phyloP scores from a whole-genome alignment of 1,140 invertebrate species.

The Cotesia vestalis region DNA sequence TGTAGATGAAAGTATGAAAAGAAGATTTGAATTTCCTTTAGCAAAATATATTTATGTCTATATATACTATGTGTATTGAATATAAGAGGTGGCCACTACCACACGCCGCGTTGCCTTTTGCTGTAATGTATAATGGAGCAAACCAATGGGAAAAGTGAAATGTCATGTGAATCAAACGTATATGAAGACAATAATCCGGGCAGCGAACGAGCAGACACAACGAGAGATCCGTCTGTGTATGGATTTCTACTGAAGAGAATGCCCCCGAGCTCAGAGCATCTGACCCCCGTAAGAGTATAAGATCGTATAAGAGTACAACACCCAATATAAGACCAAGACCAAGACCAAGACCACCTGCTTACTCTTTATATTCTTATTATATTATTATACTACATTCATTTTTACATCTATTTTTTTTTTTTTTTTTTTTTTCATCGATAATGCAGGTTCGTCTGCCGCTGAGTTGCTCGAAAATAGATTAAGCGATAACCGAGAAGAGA shows the following conservation, averaged over 20 bases:
- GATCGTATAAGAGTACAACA: too few species aligned
- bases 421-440: too few species aligned
- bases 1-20: slow-evolving; percentile 13
- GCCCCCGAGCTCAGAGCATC: neutral
- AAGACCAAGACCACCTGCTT: slow-evolving; percentile 23
- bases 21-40: slow-evolving; percentile 53
- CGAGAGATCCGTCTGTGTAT: neutral
- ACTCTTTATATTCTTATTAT: neutral
- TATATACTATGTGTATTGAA: slow-evolving; percentile 45
- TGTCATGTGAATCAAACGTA: slow-evolving; percentile 39
- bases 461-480: too few species aligned
- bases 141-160: slow-evolving; percentile 45
- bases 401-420: neutral
- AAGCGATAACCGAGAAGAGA: too few species aligned
- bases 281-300: neutral
- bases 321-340: too few species aligned
- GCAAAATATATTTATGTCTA: too few species aligned
- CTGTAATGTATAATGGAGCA: slow-evolving; percentile 36
- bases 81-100: slow-evolving; percentile 32
- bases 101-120: slow-evolving; percentile 35
- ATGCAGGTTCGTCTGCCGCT: too few species aligned
- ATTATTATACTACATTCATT: neutral
- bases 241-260: neutral
- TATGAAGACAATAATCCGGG: neutral
- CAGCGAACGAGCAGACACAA: neutral